Evolutionary conservation across 2,797 vertebrate genomes (phyloP).

Genomic region (Mormyrops boulengeri): DNA sequence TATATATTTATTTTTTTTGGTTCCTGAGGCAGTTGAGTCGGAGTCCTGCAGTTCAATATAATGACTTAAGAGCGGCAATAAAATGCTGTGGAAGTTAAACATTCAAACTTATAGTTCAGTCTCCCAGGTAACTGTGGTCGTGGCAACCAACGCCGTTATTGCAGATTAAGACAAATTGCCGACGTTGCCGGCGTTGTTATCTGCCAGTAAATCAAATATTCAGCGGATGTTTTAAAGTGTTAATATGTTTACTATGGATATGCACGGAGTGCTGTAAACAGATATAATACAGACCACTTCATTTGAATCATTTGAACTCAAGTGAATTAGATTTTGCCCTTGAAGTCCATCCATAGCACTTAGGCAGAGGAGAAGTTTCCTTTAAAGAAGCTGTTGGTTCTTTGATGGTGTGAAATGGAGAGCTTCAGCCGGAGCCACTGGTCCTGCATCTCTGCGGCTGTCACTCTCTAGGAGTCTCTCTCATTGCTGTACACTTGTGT

Average conservation of each 20-base stretch:
- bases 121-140: slow-evolving; percentile 5
- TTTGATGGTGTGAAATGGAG: not conserved
- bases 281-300: not conserved
- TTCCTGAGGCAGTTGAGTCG: not conserved
- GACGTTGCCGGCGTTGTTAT: not conserved
- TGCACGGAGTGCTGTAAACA: not conserved
- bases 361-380: not conserved
- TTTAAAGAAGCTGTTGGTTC: not conserved
- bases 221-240: not conserved
- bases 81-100: slow-evolving; percentile 12
- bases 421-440: not conserved
- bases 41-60: not conserved
- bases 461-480: not conserved
- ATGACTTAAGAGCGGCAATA: not conserved
- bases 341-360: not conserved
- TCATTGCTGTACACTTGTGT: not conserved
- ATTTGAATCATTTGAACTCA: not conserved
- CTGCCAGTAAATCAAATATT: not conserved
- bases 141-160: not conserved
- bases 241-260: not conserved
- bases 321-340: not conserved
- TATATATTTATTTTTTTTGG: not conserved
- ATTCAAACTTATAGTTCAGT: not conserved
- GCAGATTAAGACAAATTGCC: not conserved
- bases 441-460: not conserved